Conservation (phyloP, 2,888 invertebrate genomes). For the Philaethria dido region DNA sequence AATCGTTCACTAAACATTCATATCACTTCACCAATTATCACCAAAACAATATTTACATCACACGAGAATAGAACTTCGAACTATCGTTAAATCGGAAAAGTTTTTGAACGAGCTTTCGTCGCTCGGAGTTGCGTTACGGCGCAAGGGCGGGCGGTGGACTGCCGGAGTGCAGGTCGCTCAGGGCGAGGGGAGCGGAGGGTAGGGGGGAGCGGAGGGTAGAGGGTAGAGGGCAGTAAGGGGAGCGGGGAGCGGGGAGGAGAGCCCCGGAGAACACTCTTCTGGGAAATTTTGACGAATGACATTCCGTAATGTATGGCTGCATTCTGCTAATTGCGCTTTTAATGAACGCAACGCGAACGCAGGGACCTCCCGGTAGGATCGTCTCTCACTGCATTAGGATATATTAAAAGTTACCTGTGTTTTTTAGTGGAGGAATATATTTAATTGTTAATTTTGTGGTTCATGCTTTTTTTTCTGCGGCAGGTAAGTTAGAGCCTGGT, state of each 20-base stretch:
- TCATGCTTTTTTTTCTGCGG: too few relatives aligned
- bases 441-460: neutral
- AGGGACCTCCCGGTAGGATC: neutral
- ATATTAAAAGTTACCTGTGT: conserved; percentile 2
- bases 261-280: conserved; percentile 55
- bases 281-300: conserved; percentile 77
- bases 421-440: neutral
- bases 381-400: neutral
- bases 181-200: conserved; percentile 36
- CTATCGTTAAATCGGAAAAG: conserved; percentile 39
- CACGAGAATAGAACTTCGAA: conserved; percentile 3
- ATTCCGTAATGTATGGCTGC: conserved; percentile 70
- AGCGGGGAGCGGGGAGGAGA: conserved; percentile 28
- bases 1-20: conserved; percentile 7
- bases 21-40: conserved; percentile 29
- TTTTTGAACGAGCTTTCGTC: conserved; percentile 32
- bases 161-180: conserved; percentile 40
- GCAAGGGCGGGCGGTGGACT: conserved; percentile 39
- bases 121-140: conserved; percentile 26
- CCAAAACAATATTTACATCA: neutral
- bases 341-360: conserved; percentile 61
- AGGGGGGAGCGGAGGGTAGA: conserved; percentile 35
- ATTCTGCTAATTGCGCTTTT: conserved; percentile 73
- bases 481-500: too few relatives aligned
- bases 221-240: conserved; percentile 29